Conservation (phyloP, 2,113 vertebrate genomes). For the Entomyzon cyanotis region DNA sequence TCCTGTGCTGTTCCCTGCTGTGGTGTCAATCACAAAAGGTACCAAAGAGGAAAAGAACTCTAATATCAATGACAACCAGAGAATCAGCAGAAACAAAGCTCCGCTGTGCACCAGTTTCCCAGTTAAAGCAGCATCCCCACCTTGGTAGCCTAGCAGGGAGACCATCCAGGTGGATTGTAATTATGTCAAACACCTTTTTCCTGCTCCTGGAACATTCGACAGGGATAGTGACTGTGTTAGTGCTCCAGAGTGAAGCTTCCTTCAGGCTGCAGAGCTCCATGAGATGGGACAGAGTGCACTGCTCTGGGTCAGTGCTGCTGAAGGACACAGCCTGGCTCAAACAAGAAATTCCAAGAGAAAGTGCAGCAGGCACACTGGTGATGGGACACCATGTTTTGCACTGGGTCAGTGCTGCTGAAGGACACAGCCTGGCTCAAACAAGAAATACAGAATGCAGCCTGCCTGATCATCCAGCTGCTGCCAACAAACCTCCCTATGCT, state of each 20-base stretch:
- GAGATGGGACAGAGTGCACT: not conserved
- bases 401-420: not conserved
- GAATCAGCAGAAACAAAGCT: not conserved
- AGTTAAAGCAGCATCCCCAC: not conserved
- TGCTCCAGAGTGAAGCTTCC: not conserved
- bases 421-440: not conserved
- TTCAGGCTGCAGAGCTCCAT: not conserved
- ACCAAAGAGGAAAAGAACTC: not conserved
- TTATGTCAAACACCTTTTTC: fast-evolving
- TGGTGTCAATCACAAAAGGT: fast-evolving
- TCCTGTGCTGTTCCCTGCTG: not conserved
- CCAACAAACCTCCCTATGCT: not conserved
- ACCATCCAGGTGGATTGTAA: not conserved
- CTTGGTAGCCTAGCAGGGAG: not conserved
- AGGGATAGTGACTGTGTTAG: not conserved
- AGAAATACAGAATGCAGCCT: not conserved
- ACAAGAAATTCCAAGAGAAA: not conserved
- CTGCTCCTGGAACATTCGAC: not conserved
- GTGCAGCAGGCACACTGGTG: not conserved
- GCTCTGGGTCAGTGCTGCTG: not conserved
- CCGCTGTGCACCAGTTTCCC: not conserved
- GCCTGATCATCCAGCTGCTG: not conserved
- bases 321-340: not conserved
- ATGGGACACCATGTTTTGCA: not conserved
- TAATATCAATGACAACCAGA: not conserved